phyloP scores from a whole-genome alignment of 2,113 vertebrate genomes.

The Mirounga angustirostris region DNA sequence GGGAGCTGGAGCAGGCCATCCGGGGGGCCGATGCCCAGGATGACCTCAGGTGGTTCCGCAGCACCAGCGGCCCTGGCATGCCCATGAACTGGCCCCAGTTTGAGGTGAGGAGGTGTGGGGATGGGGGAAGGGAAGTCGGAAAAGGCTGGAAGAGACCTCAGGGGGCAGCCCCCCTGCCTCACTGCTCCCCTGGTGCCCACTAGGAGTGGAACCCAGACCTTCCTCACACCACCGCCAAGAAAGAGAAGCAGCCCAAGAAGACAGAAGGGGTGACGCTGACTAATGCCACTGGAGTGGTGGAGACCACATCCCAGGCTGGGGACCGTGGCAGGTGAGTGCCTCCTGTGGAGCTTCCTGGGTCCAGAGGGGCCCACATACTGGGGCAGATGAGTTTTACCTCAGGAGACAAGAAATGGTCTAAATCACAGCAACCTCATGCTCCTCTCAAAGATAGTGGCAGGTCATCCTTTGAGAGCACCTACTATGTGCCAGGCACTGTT shows the following conservation, averaged over 20 bases:
- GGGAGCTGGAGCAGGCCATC: conserved; percentile 96
- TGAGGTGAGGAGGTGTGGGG: conserved; percentile 89
- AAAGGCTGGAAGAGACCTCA: not conserved
- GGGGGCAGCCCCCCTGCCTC: not conserved
- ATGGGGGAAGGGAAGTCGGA: fast-evolving
- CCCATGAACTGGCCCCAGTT: conserved; percentile 99
- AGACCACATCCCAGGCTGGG: conserved; percentile 92
- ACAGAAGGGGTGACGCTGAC: conserved; percentile 92
- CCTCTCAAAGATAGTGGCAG: not conserved
- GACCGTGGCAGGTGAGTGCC: conserved; percentile 95
- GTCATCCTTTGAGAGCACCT: not conserved
- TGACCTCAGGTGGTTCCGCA: conserved; percentile 99
- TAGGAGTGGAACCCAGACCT: conserved; percentile 98
- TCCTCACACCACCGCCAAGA: conserved; percentile 93
- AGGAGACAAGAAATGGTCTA: not conserved
- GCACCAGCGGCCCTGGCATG: conserved; percentile 96
- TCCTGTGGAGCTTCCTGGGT: not conserved
- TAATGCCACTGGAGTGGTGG: conserved; percentile 90
- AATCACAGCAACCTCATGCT: not conserved
- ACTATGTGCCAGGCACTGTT: not conserved
- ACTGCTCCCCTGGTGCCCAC: not conserved
- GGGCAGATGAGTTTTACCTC: not conserved
- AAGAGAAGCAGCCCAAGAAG: conserved; percentile 95
- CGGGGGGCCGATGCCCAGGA: conserved; percentile 95
- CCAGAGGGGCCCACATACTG: not conserved